Evolutionary conservation across 2,797 vertebrate species (phyloP), one percentile per base, ranked within the genome.

Genomic region (Sphenodon punctatus): DNA sequence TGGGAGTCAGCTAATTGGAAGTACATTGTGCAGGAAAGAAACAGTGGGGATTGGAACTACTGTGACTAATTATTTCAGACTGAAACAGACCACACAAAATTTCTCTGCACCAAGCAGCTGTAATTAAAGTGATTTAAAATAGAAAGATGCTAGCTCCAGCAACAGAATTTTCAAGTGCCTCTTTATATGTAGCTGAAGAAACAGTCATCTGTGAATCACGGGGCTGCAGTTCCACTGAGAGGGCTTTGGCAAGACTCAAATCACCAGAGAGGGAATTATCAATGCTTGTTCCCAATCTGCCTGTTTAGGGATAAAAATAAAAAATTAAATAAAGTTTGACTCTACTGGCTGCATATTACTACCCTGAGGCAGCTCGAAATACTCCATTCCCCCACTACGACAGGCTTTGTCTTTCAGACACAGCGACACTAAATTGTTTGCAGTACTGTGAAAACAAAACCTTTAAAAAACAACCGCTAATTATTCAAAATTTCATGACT

Each of bases 121-220:
- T 89, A 92, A 92, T 90, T 89, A 91, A 93, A 94, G 88, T 92
- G 90, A 92, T 89, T 88, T 92, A 89, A 92, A 94, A 81, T 85
- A 74, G 41, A 87, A 73, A 86, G 78, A 91, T 88, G 73, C 51
- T 82, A 82, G 77, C 72, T 88, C 78, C 71, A 87, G 90, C 86
- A 89, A 75, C 85, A 91, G 84, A 84, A 90, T 89, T 55, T 89
- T 85, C 80, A 91, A 86, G 86, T 86, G 43, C 82, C 74, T 38
- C 75, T 88, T 90, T 82, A 78, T 15, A 87, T 3, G 5, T 43
- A 46, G 64, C 63, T 81, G 65, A 63, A 76, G 65, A 78, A 85
- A 74, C 45, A 78, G 77, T 68, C 76, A 87, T 66, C 32, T 55
- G 23, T 16, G 58, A 82, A 51, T 38, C 58, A 60, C 72, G 86